These are phyloP conservation scores for Palythoa caribaeorum DNA, from an alignment of 92 coral and sea anemone species.

Conservation along the genomic window DNA sequence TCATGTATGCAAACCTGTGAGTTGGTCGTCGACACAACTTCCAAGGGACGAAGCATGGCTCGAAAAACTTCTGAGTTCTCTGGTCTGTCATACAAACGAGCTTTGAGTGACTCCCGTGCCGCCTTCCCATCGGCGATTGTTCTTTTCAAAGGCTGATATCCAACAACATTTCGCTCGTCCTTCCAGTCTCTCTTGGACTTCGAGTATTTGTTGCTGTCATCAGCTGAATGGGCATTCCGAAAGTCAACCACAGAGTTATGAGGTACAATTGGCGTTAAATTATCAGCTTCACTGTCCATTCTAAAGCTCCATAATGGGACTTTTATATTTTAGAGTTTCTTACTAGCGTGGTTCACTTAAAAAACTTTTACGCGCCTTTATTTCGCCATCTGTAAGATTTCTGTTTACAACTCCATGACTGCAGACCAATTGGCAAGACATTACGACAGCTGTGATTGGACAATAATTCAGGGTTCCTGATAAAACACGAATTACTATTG, in stretches of 20 bases:
- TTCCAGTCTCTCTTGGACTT: slow-evolving; percentile 52
- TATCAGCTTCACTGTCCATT: slow-evolving; percentile 85
- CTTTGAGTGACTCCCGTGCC: slow-evolving; percentile 83
- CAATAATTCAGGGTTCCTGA: not conserved
- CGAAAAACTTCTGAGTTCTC: slow-evolving; percentile 95
- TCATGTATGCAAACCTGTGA: slow-evolving; percentile 64
- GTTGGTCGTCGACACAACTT: slow-evolving; percentile 56
- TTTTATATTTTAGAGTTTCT: not conserved
- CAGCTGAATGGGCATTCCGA: slow-evolving; percentile 53
- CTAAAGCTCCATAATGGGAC: not conserved
- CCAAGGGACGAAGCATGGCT: slow-evolving; percentile 76
- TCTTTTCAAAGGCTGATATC: slow-evolving; percentile 57
- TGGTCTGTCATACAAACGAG: slow-evolving; percentile 93
- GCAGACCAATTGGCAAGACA: not conserved
- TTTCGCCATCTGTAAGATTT: slow-evolving; percentile 26
- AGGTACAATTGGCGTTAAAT: slow-evolving; percentile 83
- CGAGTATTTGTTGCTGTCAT: slow-evolving; percentile 53
- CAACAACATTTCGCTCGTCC: slow-evolving; percentile 37
- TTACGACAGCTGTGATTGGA: slow-evolving; percentile 29
- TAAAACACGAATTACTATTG: slow-evolving; percentile 28
- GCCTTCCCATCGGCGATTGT: slow-evolving; percentile 71
- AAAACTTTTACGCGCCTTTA: not conserved
- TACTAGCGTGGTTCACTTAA: not conserved
- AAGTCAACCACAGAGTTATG: slow-evolving; percentile 77
- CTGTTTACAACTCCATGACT: slow-evolving; percentile 53